A percentile compares a stretch with the other conserved stretches of the same genome.
Conservation (phyloP, 2,113 vertebrate species). For the Nothobranchius furzeri region DNA sequence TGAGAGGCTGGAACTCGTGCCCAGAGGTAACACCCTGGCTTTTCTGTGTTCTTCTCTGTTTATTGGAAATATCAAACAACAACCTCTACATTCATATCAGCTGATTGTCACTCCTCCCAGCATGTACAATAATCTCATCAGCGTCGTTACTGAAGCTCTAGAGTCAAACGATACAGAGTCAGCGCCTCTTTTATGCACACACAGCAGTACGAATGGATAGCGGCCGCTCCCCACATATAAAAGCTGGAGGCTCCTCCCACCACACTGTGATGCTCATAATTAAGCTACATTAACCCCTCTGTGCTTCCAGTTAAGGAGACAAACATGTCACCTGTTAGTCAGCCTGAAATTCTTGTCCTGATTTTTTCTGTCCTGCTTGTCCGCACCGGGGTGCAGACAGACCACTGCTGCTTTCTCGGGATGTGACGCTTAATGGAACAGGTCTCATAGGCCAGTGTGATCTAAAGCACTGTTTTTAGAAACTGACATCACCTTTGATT, state of each 20-base stretch:
- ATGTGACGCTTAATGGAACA: no score
- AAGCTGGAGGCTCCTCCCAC: slow-evolving; percentile 16
- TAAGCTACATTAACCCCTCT: background rate
- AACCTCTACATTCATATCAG: background rate
- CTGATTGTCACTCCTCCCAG: no score
- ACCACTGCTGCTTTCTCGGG: no score
- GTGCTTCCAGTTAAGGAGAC: slow-evolving; percentile 37
- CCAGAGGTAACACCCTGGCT: slow-evolving; percentile 82
- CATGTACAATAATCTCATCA: background rate
- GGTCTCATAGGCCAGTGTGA: no score
- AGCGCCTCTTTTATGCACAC: slow-evolving; percentile 20
- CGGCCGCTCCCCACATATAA: slow-evolving; percentile 21
- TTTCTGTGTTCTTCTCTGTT: background rate
- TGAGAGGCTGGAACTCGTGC: slow-evolving; percentile 91
- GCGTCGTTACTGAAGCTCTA: slow-evolving; percentile 12
- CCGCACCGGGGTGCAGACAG: no score
- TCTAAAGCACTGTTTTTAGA: slow-evolving; percentile 48
- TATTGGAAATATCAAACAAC: no score
- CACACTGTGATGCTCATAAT: slow-evolving; percentile 33
- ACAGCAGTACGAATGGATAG: slow-evolving; percentile 24
- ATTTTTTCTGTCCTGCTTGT: no score
- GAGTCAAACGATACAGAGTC: slow-evolving; percentile 33
- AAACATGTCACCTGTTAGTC: slow-evolving; percentile 26
- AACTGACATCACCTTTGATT: slow-evolving; percentile 53
- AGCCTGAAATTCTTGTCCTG: slow-evolving; percentile 5